Percentiles rank a stretch among this genome's conserved stretches.
These are phyloP conservation scores for Synanthedon myopaeformis DNA, from an alignment of 2,888 invertebrate genomes.

Conservation along the genomic window DNA sequence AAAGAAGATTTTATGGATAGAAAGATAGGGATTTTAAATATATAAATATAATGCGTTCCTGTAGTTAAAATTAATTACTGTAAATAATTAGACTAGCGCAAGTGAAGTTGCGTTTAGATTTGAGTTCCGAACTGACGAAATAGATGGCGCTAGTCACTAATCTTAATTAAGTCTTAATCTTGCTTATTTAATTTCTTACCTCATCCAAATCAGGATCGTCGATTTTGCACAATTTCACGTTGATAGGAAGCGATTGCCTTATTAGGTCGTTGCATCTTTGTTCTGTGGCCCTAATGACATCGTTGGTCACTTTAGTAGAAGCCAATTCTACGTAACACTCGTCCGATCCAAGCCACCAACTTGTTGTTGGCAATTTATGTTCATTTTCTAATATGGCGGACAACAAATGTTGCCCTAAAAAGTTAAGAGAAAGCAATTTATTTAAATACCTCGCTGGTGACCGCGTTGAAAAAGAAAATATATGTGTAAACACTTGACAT, in stretches of 20 bases:
- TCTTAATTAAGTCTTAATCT: too few species aligned
- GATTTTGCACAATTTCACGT: slow-evolving; percentile 72
- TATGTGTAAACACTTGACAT: too few species aligned
- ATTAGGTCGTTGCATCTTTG: slow-evolving; percentile 77
- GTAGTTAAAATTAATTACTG: too few species aligned
- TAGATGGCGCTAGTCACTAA: too few species aligned
- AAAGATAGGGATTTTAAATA: too few species aligned
- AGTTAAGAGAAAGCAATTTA: not conserved
- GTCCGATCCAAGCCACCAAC: slow-evolving; percentile 86
- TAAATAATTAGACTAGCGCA: too few species aligned
- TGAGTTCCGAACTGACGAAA: too few species aligned
- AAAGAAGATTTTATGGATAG: too few species aligned
- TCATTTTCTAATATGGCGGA: slow-evolving; percentile 81
- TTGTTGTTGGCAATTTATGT: slow-evolving; percentile 76
- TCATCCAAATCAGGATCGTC: slow-evolving; percentile 71
- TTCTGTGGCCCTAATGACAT: slow-evolving; percentile 70
- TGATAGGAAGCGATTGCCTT: slow-evolving; percentile 71
- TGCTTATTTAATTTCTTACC: slow-evolving; percentile 18
- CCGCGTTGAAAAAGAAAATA: not conserved
- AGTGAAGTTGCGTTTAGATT: too few species aligned
- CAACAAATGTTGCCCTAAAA: slow-evolving; percentile 82
- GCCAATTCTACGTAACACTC: slow-evolving; percentile 79
- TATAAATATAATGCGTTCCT: too few species aligned
- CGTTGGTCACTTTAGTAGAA: slow-evolving; percentile 60
- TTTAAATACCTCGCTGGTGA: not conserved